Conservation (phyloP, 2,888 invertebrate genomes). For the Drosophila atroscutellata region DNA sequence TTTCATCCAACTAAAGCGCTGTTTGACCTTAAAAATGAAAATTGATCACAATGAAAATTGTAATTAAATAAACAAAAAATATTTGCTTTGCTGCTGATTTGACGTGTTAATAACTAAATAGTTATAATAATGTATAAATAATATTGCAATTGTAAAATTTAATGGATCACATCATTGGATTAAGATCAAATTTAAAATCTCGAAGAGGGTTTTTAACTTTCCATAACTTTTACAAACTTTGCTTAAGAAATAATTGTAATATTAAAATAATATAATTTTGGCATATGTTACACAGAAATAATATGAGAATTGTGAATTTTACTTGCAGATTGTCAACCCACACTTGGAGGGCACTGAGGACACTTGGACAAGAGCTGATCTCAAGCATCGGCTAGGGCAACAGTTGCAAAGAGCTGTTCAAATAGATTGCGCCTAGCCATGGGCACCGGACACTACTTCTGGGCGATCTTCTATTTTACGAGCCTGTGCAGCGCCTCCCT, state of each 20-base stretch:
- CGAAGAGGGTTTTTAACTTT: not conserved
- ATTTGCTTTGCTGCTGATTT: not conserved
- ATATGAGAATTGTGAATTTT: not conserved
- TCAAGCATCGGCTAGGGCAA: not conserved
- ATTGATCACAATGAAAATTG: not conserved
- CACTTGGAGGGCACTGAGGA: conserved; percentile 4
- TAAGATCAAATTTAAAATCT: not conserved
- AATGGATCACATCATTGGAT: not conserved
- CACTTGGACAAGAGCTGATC: conserved; percentile 2
- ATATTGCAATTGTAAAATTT: not conserved
- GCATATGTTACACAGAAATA: not conserved
- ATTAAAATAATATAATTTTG: not conserved
- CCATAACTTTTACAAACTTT: not conserved
- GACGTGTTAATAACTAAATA: not conserved
- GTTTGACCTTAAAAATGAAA: not conserved
- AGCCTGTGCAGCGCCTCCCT: conserved; percentile 85
- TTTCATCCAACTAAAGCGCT: not conserved
- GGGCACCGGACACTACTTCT: conserved; percentile 85
- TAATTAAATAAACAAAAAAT: not conserved
- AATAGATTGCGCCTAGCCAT: conserved; percentile 72
- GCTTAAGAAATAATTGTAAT: not conserved
- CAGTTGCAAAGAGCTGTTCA: conserved; percentile 15
- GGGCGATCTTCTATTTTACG: conserved; percentile 85
- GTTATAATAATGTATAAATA: not conserved
- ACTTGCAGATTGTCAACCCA: conserved; percentile 28